phyloP scores from a whole-genome alignment of 2,797 vertebrate species.

The Mustela erminea region DNA sequence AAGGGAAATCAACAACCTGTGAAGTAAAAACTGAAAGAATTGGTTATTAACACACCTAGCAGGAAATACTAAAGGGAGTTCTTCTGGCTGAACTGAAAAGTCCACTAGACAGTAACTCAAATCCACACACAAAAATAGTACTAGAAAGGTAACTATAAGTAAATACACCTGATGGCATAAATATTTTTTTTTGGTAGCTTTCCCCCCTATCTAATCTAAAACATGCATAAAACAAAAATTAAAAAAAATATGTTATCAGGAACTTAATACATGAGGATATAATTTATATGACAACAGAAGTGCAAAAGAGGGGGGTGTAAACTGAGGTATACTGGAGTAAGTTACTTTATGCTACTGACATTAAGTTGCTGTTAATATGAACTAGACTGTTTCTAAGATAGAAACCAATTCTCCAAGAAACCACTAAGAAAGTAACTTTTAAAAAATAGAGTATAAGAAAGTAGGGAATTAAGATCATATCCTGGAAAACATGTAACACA shows the following conservation, averaged over 20 bases:
- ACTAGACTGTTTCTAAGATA: neutral
- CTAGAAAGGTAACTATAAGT: neutral
- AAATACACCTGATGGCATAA: neutral
- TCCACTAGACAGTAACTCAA: neutral
- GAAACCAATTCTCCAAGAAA: neutral
- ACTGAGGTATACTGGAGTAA: neutral
- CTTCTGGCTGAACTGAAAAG: neutral
- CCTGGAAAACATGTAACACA: neutral
- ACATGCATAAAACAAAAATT: neutral
- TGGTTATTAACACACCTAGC: neutral
- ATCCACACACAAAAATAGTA: neutral
- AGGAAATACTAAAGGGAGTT: neutral
- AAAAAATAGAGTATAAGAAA: neutral
- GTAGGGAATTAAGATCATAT: neutral
- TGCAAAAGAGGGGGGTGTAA: neutral
- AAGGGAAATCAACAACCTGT: neutral
- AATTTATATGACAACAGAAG: neutral
- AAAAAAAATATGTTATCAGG: neutral
- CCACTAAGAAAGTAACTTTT: neutral
- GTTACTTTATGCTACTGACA: neutral
- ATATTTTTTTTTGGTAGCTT: neutral
- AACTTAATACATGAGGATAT: neutral
- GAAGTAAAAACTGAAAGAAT: neutral
- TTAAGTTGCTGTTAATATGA: neutral
- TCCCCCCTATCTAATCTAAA: neutral